Evolutionary conservation across 2,888 invertebrate genomes (phyloP), one percentile per base, ranked within the genome.

Genomic region (Caenorhabditis sulstoni): DNA sequence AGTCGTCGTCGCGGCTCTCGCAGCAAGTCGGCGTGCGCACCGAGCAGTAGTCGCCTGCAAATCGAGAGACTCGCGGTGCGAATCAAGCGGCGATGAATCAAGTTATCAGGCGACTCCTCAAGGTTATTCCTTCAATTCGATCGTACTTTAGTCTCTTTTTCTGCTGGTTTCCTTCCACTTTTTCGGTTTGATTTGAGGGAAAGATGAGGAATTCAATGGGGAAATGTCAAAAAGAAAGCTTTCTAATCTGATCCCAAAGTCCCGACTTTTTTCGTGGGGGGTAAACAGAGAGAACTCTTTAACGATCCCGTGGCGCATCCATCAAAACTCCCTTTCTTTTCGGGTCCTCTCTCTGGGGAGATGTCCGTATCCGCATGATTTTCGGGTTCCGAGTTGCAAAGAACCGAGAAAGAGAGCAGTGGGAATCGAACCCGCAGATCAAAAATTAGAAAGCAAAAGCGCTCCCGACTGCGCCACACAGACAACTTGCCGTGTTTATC

Each of bases 1-100:
- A 97, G 18, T 93, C 93, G 91, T 97, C 97, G 82, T 93, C 92
- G 53, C 97, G 92, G 57, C 94, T 93, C 0, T 88, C 88, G 90
- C 97, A 97, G 91, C 96, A 96, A 7, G 81, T 83, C 1, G 86
- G 87, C 0, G 81, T 64, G 7, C 89, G 81, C 0, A 61, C 78
- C 11, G 85, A 81, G 67, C 90, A 90, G 67, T 89, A 90, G 23
- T 87, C 83, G 5, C 90, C 90, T 76, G 81, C 76, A 61, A 88
- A n/a, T n/a, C 29, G 29, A 29, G 41, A 11, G 12, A 41, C 14
- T 37, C 37, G 5, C 37, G 7, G 41, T 2, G 12, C 14, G 2
- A 22, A 22, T 14, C 18, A 58, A 41, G 12, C 3, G 23, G 3
- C 22, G n/a, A 68, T 68, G 58, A 68, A 68, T 68, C 58, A 68